Conservation (phyloP, 2,888 invertebrate genomes). For the Leucania comma region DNA sequence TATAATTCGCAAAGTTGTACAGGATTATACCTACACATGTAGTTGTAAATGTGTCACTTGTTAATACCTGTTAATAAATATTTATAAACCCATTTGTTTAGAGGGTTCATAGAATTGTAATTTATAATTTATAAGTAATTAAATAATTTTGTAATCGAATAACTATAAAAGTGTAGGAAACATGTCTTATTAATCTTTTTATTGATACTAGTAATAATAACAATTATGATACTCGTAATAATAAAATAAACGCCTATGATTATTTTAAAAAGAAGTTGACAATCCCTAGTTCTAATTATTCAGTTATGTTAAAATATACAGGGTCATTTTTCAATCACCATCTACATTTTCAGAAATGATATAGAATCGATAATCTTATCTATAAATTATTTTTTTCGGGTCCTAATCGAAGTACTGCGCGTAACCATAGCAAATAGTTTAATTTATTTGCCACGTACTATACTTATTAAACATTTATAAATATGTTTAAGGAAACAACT, state of each 20-base stretch:
- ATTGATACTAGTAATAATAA: not conserved
- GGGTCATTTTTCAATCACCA: too few species aligned
- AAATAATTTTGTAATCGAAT: not conserved
- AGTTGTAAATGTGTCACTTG: slow-evolving; percentile 15
- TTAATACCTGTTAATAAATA: slow-evolving; percentile 17
- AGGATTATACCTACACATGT: slow-evolving; percentile 15
- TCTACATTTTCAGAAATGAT: too few species aligned
- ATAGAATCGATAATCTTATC: too few species aligned
- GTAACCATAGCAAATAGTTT: too few species aligned
- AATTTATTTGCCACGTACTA: too few species aligned
- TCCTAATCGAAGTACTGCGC: too few species aligned
- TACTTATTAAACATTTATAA: not conserved
- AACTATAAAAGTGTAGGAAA: not conserved
- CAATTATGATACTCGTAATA: too few species aligned
- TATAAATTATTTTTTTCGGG: too few species aligned
- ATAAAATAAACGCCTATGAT: not conserved
- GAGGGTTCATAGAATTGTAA: slow-evolving; percentile 4
- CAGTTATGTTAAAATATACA: not conserved
- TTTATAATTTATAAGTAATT: not conserved
- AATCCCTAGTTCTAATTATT: not conserved
- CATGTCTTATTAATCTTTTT: too few species aligned
- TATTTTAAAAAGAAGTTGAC: not conserved
- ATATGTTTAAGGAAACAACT: slow-evolving; percentile 3
- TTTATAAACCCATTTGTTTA: slow-evolving; percentile 8
- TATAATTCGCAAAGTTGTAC: slow-evolving; percentile 15